Conservation (phyloP, 2,113 vertebrate genomes). For the Numida meleagris region DNA sequence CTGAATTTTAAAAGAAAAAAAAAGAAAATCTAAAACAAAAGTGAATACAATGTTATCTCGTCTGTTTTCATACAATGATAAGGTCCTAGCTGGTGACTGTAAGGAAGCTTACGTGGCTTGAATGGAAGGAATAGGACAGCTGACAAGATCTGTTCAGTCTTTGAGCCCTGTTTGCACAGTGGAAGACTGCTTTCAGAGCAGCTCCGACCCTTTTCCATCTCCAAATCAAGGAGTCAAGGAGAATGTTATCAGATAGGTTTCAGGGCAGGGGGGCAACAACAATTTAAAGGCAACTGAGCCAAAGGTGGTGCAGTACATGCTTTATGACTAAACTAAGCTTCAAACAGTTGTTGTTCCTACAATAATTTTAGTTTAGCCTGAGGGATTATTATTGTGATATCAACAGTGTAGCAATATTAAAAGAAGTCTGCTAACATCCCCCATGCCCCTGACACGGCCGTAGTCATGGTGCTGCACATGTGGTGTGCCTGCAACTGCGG, state of each 20-base stretch:
- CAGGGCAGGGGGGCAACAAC: background rate
- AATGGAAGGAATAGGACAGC: background rate
- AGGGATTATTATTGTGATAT: background rate
- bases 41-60: background rate
- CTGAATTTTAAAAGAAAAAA: background rate
- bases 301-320: background rate
- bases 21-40: background rate
- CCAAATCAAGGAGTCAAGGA: background rate
- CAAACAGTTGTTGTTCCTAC: background rate
- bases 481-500: background rate
- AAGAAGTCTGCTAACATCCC: background rate
- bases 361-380: background rate
- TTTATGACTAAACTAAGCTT: background rate
- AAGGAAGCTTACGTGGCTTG: constrained; percentile 1
- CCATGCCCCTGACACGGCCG: background rate
- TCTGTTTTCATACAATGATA: background rate
- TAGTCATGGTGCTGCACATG: background rate
- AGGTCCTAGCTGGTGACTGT: background rate
- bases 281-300: background rate
- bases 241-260: background rate
- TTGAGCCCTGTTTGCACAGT: background rate
- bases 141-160: background rate
- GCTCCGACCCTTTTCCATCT: background rate
- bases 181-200: background rate
- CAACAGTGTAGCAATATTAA: background rate